A percentile compares a stretch with the other conserved stretches of the same genome.
Evolutionary conservation across 1,140 invertebrate species (phyloP).

Genomic region (Gonatopus flavifemur): DNA sequence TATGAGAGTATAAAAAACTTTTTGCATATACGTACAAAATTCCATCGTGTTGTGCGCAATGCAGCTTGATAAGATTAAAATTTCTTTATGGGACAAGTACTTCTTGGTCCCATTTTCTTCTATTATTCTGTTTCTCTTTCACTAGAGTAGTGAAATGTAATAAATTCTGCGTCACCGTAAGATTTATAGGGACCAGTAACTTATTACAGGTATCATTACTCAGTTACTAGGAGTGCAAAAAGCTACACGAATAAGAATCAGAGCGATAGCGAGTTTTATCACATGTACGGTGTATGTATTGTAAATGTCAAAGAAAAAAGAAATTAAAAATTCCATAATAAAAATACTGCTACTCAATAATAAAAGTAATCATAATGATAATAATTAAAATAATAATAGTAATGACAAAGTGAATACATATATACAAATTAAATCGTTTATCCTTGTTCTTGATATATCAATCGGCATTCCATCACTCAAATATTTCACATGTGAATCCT

Average conservation of each 20-base stretch:
- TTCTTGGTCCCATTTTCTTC: not conserved
- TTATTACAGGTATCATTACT: not conserved
- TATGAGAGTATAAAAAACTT: slow-evolving; percentile 11
- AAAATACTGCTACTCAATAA: slow-evolving; percentile 13
- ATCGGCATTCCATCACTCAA: not conserved
- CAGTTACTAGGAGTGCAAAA: too few relatives aligned
- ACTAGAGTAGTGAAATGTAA: too few relatives aligned
- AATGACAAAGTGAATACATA: slow-evolving; percentile 9
- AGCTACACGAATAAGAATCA: too few relatives aligned
- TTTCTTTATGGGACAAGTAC: not conserved
- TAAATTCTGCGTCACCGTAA: slow-evolving; percentile 8
- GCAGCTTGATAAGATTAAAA: slow-evolving; percentile 13
- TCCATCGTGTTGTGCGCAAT: slow-evolving; percentile 22
- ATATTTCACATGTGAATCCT: not conserved
- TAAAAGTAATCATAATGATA: slow-evolving; percentile 16
- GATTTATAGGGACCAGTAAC: slow-evolving; percentile 4
- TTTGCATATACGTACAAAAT: slow-evolving; percentile 17
- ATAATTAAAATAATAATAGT: slow-evolving; percentile 8
- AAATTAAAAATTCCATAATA: slow-evolving; percentile 7
- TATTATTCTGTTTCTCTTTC: too few relatives aligned
- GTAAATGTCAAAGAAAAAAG: too few relatives aligned
- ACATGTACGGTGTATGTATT: not conserved
- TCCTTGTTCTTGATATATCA: not conserved
- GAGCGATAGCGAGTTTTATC: slow-evolving; percentile 15
- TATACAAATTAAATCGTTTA: slow-evolving; percentile 1